Percentiles rank a stretch among this genome's conserved stretches.
These are phyloP conservation scores for Microcebus murinus DNA, from an alignment of 2,113 vertebrate species.

Conservation along the genomic window DNA sequence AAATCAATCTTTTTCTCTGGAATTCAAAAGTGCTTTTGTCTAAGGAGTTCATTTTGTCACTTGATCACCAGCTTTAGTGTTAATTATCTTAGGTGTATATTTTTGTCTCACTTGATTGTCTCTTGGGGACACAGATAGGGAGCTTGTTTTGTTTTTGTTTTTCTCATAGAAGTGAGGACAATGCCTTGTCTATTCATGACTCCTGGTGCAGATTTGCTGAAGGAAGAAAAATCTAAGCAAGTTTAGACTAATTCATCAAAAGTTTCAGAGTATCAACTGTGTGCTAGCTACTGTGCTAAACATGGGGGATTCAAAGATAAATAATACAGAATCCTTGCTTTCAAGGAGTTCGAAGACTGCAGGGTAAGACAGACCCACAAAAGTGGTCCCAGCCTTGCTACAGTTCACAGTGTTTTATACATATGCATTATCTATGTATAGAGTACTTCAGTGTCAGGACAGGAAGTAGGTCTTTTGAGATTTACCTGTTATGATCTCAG, in stretches of 20 bases:
- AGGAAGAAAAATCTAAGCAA: neutral
- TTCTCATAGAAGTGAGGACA: neutral
- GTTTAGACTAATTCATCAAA: constrained; percentile 14
- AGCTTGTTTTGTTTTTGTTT: neutral
- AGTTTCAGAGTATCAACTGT: neutral
- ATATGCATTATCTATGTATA: neutral
- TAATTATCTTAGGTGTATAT: neutral
- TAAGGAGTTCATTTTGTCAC: neutral
- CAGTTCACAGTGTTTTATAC: neutral
- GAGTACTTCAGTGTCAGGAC: neutral
- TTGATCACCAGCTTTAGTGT: neutral
- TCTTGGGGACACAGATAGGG: neutral
- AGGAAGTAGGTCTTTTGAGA: neutral
- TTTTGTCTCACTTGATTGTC: neutral
- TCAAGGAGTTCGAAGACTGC: neutral
- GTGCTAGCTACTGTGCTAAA: neutral
- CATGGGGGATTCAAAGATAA: neutral
- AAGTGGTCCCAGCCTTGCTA: neutral
- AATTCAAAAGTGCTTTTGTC: neutral
- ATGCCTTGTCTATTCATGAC: neutral
- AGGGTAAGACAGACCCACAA: neutral
- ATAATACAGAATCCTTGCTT: neutral
- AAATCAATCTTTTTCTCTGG: neutral
- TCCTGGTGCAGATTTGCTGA: neutral
- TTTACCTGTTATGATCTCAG: neutral